These are phyloP conservation scores for Parazoanthus atlanticus DNA, from an alignment of 92 coral and sea anemone genomes.

Conservation along the genomic window DNA sequence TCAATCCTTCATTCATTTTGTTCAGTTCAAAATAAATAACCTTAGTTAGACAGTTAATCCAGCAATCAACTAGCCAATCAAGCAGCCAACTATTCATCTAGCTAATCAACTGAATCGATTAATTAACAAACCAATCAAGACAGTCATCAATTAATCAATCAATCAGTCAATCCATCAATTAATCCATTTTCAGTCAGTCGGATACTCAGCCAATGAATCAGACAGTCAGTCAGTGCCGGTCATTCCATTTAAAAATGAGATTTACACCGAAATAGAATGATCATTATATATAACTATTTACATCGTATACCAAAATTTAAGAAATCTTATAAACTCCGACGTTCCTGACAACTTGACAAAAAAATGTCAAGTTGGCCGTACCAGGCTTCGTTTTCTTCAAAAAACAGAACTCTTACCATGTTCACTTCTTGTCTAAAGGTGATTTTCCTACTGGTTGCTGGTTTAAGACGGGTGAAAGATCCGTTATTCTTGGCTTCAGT, in stretches of 20 bases:
- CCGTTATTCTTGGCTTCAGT: slow-evolving; percentile 72
- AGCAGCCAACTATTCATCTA: no score
- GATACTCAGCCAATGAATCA: no score
- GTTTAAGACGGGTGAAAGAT: slow-evolving; percentile 92
- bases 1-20: no score
- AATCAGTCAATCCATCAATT: neutral
- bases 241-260: neutral
- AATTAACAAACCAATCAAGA: neutral
- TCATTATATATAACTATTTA: no score
- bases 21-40: neutral
- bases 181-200: neutral
- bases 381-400: neutral
- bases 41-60: neutral
- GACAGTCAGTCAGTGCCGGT: no score
- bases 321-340: neutral
- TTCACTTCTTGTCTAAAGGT: slow-evolving; percentile 46
- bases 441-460: slow-evolving; percentile 85
- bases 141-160: neutral
- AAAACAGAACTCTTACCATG: neutral
- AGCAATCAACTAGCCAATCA: no score
- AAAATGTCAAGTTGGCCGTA: neutral
- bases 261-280: neutral
- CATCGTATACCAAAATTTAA: no score
- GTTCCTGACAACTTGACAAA: neutral
- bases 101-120: no score